phyloP scores from a whole-genome alignment of 2,888 invertebrate genomes.

The Spodoptera picta region DNA sequence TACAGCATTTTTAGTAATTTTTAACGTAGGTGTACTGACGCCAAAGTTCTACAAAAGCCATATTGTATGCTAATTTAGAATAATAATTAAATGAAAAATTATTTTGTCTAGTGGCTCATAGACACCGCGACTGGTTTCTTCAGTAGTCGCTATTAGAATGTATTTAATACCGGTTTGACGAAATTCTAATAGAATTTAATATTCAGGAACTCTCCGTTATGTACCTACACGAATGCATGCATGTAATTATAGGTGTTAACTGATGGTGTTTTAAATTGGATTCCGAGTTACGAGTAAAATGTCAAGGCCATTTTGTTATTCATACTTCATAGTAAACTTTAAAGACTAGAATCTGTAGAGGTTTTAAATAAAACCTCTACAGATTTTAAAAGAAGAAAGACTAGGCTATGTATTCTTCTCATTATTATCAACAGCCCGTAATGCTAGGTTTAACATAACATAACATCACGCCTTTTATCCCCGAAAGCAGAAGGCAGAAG shows the following conservation, averaged over 20 bases:
- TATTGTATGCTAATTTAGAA: constrained; percentile 87
- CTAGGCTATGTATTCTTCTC: no score
- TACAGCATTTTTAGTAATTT: constrained; percentile 37
- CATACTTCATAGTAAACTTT: no score
- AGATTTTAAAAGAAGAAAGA: no score
- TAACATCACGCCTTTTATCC: no score
- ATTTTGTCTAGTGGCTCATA: constrained; percentile 70
- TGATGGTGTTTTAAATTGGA: not conserved
- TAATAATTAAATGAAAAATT: constrained; percentile 82
- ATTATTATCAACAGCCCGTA: no score
- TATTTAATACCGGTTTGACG: constrained; percentile 53
- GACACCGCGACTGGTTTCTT: constrained; percentile 72
- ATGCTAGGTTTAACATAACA: no score
- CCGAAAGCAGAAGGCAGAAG: no score
- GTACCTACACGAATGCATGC: constrained; percentile 47
- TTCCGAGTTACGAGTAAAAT: no score
- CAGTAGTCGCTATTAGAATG: constrained; percentile 56
- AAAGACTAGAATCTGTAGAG: no score
- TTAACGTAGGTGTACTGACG: constrained; percentile 75
- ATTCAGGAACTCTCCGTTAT: constrained; percentile 53
- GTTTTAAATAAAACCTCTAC: no score
- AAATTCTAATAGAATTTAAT: constrained; percentile 55
- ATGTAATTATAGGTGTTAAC: constrained; percentile 24
- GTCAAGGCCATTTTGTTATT: no score
- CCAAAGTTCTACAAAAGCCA: constrained; percentile 72